Base-by-base conservation (phyloP, 2,888 invertebrate genomes). In the Papilio elwesi region DNA sequence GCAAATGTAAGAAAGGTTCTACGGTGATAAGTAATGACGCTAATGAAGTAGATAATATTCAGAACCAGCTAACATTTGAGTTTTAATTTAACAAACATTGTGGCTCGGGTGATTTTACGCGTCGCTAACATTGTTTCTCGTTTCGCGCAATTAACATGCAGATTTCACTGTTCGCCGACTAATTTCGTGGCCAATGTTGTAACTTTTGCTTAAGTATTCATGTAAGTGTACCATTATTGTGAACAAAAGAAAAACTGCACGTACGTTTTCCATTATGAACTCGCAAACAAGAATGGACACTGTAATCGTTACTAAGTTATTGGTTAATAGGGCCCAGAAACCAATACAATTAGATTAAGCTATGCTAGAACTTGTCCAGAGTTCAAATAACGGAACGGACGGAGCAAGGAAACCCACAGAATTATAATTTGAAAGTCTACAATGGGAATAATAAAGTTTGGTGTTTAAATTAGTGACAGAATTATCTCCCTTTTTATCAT, bases 111-210 rank as follows among this genome's bases (percentile, higher is more conserved):
- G 66, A 66, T 73, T 73, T 73, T 73, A 68, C 52, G 48, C 67
- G 59, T 49, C 65, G 55, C 64, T 65, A 59, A 26, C 70, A 70
- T 66, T 73, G 73, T 73, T 70, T 53, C 59, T 49, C 63, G 73
- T 73, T 73, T 66, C 66, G 62, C 51, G 66, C 66, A 62, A 70
- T 73, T 73, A 70, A 66, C 73, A 73, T 73, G 48, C 70, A 66
- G 73, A 67, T 73, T 67, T 70, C 65, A 59, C 73, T 73, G 73
- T 66, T 66, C 59, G 5, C 52, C 53, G 47, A 47, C 69, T 70
- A 73, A 67, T 70, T 67, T 70, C 53, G 70, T 66, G 69, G 52
- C 59, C 70, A 69, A 70, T 73, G 66, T 70, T 73, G 73, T 67
- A 62, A 57, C 47, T 69, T 65, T 59, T 51, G 10, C 59, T 59